Evolutionary conservation across 2,113 vertebrate genomes (phyloP).

Genomic region (Urocitellus parryii): DNA sequence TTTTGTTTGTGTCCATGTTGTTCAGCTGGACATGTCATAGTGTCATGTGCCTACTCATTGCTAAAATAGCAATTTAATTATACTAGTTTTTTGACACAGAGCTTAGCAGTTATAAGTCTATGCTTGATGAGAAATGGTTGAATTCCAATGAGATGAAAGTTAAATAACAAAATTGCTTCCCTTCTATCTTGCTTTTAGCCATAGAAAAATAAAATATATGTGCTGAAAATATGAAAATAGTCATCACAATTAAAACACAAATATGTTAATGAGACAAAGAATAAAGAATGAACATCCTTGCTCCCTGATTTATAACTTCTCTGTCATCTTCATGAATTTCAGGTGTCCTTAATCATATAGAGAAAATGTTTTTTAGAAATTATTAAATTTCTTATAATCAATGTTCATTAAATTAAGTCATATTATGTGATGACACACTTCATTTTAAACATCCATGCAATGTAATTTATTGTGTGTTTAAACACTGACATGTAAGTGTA

Average conservation of each 20-base stretch:
- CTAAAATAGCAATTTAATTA: neutral
- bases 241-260: neutral
- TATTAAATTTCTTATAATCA: no score
- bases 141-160: neutral
- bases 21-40: neutral
- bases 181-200: neutral
- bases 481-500: neutral
- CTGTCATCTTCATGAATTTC: neutral
- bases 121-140: neutral
- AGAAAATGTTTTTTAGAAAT: neutral
- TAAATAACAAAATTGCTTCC: neutral
- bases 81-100: neutral
- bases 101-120: neutral
- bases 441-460: neutral
- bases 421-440: neutral
- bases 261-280: neutral
- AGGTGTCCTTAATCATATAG: neutral
- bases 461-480: neutral
- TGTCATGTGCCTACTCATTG: neutral
- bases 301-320: neutral
- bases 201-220: neutral
- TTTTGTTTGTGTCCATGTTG: neutral
- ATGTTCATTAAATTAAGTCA: neutral
- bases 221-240: neutral
- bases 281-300: neutral